Base-by-base conservation (phyloP, 2,888 invertebrate species). In the Leptinotarsa tumamoca region DNA sequence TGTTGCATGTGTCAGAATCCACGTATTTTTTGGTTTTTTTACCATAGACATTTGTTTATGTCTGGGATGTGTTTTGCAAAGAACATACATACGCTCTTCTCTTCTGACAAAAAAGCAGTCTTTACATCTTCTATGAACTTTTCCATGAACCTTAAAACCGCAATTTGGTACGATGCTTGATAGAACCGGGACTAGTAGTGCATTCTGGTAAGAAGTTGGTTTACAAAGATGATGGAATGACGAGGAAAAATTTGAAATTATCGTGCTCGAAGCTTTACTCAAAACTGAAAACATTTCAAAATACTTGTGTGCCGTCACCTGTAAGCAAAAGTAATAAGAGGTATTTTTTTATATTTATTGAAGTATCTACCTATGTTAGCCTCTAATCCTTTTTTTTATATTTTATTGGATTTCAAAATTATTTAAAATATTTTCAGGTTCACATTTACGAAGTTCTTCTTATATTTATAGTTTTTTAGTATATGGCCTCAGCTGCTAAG, bases 11-110 rank as follows among this genome's bases (percentile, higher is more conserved):
- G 95, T 93, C 75, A 96, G 85, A 75, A 95, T 93, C 93, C 94
- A 95, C 21, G 93, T 93, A 82, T 94, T 94, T 79, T 91, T 91
- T 15, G 92, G 93, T 80, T 91, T 91, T 75, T 92, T 91, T 75
- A 91, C 90, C 90, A 93, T 93, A 18, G 92, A 89, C 92, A 93
- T 94, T 88, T 96, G 96, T 85, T 96, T 96, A 85, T 97, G 96
- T 54, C 96, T 91, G 27, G 93, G 93, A 85, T 92, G 92, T 49
- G 92, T 93, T 73, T 93, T 93, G 82, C 96, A 97, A 80, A 94
- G 91, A 61, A 95, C 92, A 87, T 92, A 94, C 81, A 92, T 85
- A 75, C 94, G 90, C 80, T 93, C 91, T 82, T 94, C 90, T 73
- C 94, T 89, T 63, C 90, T 89, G 15, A 95, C 93, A 83, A 94